Base-by-base conservation (phyloP, 1,140 invertebrate species). In the Bradysia coprophila region DNA sequence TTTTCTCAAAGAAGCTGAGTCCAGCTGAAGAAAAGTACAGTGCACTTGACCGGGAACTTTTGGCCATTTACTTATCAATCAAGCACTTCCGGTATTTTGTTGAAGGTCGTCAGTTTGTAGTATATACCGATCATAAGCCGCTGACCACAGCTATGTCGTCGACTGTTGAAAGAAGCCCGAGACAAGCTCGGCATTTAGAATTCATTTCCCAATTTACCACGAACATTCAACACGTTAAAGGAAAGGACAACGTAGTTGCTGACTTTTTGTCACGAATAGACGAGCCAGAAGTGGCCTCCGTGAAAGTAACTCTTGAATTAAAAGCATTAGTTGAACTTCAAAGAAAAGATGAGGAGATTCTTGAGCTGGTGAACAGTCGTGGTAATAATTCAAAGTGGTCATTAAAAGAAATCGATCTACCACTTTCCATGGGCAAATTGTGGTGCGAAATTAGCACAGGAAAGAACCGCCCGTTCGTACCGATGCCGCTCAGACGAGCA, bases 71-170 rank as follows among this genome's bases (percentile, higher is more conserved):
- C 43, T 28, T 40, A 23, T 47, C 50, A 10, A 42, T 62, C 15
- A 46, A 47, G 31, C 46, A 60, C 44, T 63, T 62, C 43, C 16
- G 40, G 18, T 49, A 54, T 32, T 37, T 52, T 37, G 9, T 64
- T 15, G 55, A 62, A 47, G 54, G 50, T 10, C 33, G 51, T 32
- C 23, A 41, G 1, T 53, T 57, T 20, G 45, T 42, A 4, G 48
- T 62, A 4, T 57, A 45, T 34, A 64, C 60, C 0, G 61, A 66
- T 39, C 63, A 65, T 34, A 61, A 59, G 41, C 61, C 62, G 2
- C 46, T 65, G 2, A 56, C 45, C 11, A 54, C 46, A 37, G 52
- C 50, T 1, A 55, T 54, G 43, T 23, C 16, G 10, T 33, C 21
- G 16, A 43, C 31, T 3, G 15, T 11, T 4, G 39, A 46, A 11